These are phyloP conservation scores for Discoglossus pictus DNA, from an alignment of 2,797 vertebrate genomes.

Conservation along the genomic window DNA sequence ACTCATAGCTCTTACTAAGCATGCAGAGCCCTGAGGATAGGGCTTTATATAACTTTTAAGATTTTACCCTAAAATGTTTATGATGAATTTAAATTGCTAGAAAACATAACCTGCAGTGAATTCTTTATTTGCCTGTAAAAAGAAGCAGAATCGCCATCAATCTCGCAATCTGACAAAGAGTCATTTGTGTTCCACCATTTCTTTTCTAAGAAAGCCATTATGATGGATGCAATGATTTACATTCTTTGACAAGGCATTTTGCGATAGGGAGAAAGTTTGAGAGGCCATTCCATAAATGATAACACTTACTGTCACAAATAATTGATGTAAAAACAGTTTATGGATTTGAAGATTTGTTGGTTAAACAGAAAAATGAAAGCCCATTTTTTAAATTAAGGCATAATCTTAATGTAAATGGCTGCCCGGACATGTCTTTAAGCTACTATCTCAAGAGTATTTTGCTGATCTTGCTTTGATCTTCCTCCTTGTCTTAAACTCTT, in stretches of 20 bases:
- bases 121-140: conserved; percentile 36
- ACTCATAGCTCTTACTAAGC: background rate
- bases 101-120: conserved; percentile 22
- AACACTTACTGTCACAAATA: conserved; percentile 47
- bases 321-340: conserved; percentile 46
- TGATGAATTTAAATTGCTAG: conserved; percentile 25
- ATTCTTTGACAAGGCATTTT: conserved; percentile 49
- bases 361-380: conserved; percentile 47
- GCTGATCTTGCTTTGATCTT: conserved; percentile 29
- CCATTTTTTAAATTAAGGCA: conserved; percentile 45
- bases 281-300: conserved; percentile 50
- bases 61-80: conserved; percentile 11
- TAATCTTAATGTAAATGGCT: conserved; percentile 45
- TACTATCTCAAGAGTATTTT: conserved; percentile 27
- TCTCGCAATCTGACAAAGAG: conserved; percentile 45
- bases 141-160: conserved; percentile 36
- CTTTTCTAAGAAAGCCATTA: conserved; percentile 44
- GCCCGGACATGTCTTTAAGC: conserved; percentile 20
- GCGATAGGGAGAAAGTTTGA: conserved; percentile 33
- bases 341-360: conserved; percentile 49
- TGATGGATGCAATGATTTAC: conserved; percentile 51
- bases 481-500: conserved; percentile 24
- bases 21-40: background rate
- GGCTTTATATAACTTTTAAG: background rate
- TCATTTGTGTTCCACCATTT: conserved; percentile 47